phyloP scores from a whole-genome alignment of 1,140 invertebrate genomes.

The Hyles euphorbiae region DNA sequence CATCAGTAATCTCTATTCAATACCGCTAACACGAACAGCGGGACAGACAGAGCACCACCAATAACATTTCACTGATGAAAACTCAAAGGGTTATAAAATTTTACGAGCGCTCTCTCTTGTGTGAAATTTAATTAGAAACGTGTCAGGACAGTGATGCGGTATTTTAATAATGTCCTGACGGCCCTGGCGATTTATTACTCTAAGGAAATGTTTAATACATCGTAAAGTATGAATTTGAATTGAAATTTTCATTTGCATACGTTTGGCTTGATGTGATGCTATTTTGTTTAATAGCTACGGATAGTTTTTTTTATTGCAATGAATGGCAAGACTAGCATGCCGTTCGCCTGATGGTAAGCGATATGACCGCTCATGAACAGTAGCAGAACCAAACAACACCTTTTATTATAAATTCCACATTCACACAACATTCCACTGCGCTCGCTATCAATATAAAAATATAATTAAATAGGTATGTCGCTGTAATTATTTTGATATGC shows the following conservation, averaged over 20 bases:
- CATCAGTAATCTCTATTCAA: too few relatives aligned
- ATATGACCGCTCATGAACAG: too few relatives aligned
- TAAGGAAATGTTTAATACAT: slow-evolving; percentile 26
- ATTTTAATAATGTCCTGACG: slow-evolving; percentile 51
- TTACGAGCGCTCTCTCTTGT: slow-evolving; percentile 46
- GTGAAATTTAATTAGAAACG: slow-evolving; percentile 59
- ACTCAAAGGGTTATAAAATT: slow-evolving; percentile 53
- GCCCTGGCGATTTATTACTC: slow-evolving; percentile 42
- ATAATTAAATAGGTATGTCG: too few relatives aligned
- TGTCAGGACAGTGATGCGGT: slow-evolving; percentile 49
- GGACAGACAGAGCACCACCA: slow-evolving; percentile 5
- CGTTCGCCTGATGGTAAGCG: too few relatives aligned
- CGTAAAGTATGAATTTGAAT: slow-evolving; percentile 35
- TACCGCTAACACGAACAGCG: neutral
- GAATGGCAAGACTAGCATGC: too few relatives aligned
- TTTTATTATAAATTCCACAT: too few relatives aligned
- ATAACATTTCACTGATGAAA: slow-evolving; percentile 38
- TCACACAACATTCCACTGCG: too few relatives aligned
- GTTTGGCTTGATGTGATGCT: neutral
- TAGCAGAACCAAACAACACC: too few relatives aligned
- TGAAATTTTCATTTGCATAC: slow-evolving; percentile 36
- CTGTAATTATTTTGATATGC: too few relatives aligned
- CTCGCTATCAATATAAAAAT: too few relatives aligned
- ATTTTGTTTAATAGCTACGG: too few relatives aligned
- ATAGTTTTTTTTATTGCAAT: too few relatives aligned